Conservation (phyloP, 2,113 vertebrate genomes). For the Pollachius pollachius region DNA sequence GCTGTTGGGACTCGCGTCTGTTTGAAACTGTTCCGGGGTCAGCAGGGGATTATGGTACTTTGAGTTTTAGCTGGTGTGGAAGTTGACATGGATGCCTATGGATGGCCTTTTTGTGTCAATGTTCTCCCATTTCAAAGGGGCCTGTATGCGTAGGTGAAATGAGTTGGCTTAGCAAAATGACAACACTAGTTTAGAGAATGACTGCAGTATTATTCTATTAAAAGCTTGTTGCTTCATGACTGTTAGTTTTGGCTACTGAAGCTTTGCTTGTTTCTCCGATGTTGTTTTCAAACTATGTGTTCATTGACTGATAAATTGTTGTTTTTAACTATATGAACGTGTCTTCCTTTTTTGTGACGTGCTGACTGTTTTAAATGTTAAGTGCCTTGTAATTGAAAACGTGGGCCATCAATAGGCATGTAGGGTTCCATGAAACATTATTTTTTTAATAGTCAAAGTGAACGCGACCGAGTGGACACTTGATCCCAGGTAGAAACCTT, state of each 20-base stretch:
- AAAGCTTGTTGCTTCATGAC: slow-evolving; percentile 52
- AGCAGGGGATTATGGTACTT: too few relatives aligned
- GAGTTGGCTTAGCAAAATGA: slow-evolving; percentile 21
- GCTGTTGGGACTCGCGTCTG: too few relatives aligned
- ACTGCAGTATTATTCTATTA: slow-evolving; percentile 52
- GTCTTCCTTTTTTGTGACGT: background rate
- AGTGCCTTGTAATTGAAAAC: background rate
- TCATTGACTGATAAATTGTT: slow-evolving; percentile 56
- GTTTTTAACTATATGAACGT: slow-evolving; percentile 47
- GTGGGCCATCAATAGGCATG: background rate
- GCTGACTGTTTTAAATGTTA: background rate
- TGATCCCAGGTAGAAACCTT: too few relatives aligned
- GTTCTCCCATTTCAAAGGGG: slow-evolving; percentile 17
- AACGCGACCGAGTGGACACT: too few relatives aligned
- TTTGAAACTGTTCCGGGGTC: too few relatives aligned
- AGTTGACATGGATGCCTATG: too few relatives aligned
- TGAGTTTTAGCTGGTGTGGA: too few relatives aligned
- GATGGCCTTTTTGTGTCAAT: background rate
- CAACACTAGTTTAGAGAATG: slow-evolving; percentile 51
- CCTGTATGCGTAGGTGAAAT: slow-evolving; percentile 33
- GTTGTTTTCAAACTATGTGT: slow-evolving; percentile 44
- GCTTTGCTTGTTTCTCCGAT: slow-evolving; percentile 56
- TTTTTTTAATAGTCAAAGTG: too few relatives aligned
- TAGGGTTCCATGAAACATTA: too few relatives aligned
- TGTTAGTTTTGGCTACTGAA: slow-evolving; percentile 38